phyloP scores from a whole-genome alignment of 2,888 invertebrate species.

The Drosophila ezoana region DNA sequence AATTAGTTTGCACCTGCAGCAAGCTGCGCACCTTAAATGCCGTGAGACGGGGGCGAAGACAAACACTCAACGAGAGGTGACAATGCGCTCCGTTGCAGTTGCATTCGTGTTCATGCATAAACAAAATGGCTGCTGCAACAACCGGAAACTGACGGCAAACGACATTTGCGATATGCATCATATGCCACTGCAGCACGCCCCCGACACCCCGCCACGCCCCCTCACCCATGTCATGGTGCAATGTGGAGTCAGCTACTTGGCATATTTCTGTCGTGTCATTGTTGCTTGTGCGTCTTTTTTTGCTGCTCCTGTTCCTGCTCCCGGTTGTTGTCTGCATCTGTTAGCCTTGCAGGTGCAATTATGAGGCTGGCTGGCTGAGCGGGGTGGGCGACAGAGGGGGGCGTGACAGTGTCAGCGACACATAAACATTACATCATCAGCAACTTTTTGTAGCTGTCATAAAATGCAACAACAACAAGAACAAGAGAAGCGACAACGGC shows the following conservation, averaged over 20 bases:
- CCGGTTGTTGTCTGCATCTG: slow-evolving; percentile 64
- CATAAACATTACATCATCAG: slow-evolving; percentile 79
- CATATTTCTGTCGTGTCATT: slow-evolving; percentile 78
- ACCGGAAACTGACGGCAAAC: slow-evolving; percentile 81
- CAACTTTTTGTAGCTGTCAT: slow-evolving; percentile 77
- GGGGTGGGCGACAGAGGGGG: slow-evolving; percentile 3
- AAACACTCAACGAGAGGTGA: slow-evolving; percentile 41
- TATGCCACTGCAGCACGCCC: slow-evolving; percentile 49
- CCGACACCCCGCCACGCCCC: slow-evolving; percentile 2
- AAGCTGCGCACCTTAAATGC: background rate
- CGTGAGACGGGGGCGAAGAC: slow-evolving; percentile 15
- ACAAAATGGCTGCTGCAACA: slow-evolving; percentile 80
- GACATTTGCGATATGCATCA: slow-evolving; percentile 80
- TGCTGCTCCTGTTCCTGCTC: slow-evolving; percentile 30
- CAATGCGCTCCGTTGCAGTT: slow-evolving; percentile 46
- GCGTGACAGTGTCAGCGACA: slow-evolving; percentile 73
- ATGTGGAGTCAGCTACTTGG: slow-evolving; percentile 72
- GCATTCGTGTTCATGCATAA: slow-evolving; percentile 79
- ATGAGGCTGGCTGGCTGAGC: slow-evolving; percentile 59
- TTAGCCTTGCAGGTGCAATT: slow-evolving; percentile 79
- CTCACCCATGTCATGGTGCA: slow-evolving; percentile 39
- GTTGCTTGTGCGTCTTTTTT: slow-evolving; percentile 74
- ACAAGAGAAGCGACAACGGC: slow-evolving; percentile 7
- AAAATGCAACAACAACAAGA: slow-evolving; percentile 55
- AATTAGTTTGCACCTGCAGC: slow-evolving; percentile 66